Evolutionary conservation across 2,797 vertebrate species (phyloP), one percentile per base, ranked within the genome.

Genomic region (Schizothorax lantsangensis): DNA sequence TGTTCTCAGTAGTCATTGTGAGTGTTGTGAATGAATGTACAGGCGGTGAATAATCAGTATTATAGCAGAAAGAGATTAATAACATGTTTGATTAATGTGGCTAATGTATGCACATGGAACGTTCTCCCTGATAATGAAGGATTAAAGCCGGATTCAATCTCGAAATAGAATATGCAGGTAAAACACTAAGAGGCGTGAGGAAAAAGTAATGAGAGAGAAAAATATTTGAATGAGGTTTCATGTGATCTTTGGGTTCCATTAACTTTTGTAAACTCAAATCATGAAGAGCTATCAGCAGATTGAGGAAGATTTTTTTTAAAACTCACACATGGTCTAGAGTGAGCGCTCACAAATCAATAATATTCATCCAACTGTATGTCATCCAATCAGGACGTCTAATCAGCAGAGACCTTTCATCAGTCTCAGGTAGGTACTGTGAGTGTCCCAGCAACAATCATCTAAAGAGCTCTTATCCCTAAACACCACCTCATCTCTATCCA

Each of bases 361-460:
- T 77, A 52, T 84, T 84, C 57, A 64, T 77, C 15, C 14, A 77
- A 77, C 30, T 77, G 83, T 26, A 49, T 38, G 83, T 62, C 62
- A 78, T 85, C 26, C 62, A 59, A 78, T 78, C 59, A 78, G 30
- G 33, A 64, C 30, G 2, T 68, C 43, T 66, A 79, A 83, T 84
- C 81, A 84, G 49, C 86, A 80, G 80, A 54, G 52, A 5, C 26
- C 47, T 83, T 87, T 83, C 74, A 87, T 77, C 71, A 72, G 45
- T 79, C 75, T 47, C 73, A 84, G 74, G 43, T 71, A 26, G 81
- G 30, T 72, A 19, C 52, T 43, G 49, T 43, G 26, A 79, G 12
- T 62, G 30, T 57, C 19, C n/a, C 47, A 23, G 77, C 86, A 80
- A 54, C 82, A 84, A 87, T 87, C 86, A 87, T 52, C 69, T 81